Base-by-base conservation (phyloP, 1,140 invertebrate species). In the Trachymyrmex septentrionalis region DNA sequence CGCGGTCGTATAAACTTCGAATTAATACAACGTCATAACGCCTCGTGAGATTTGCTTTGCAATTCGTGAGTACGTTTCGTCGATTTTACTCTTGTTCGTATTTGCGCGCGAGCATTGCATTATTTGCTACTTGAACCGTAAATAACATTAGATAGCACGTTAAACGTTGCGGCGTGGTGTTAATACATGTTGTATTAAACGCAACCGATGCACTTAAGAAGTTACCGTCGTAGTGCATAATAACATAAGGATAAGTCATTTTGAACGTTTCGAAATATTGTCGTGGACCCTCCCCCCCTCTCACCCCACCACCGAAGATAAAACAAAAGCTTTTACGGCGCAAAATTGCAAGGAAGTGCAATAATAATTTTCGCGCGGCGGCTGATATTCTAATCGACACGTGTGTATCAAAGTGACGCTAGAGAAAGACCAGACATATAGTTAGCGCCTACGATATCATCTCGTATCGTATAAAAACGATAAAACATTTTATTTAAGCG, bases 401-500 rank as follows among this genome's bases (percentile, higher is more conserved):
- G 34, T 19, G n/a, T 57, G 12, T 59, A 27, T 59, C 53, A n/a
- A 48, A n/a, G 5, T n/a, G 61, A 66, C 3, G 9, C 24, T 77
- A 78, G 48, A 44, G 48, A 44, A 71, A 71, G 9, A 69, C 64
- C 50, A 69, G 77, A 55, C 21, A 7, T 5, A 57, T 30, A 59
- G 19, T 69, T 69, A 48, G 38, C 38, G 77, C 14, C 24, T 67
- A 30, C 61, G 76, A 50, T 69, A 55, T 78, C 59, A 27, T 53
- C 48, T 50, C 30, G 34, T 71, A 57, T 59, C 78, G 53, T 10
- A 34, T 55, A 38, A 27, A 71, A 81, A 57, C 50, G 64, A 81
- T 81, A 71, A 71, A 71, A 48, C 19, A n/a, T 55, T 57, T 81
- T 81, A 81, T 71, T 71, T 71, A 71, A 71, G 50, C 34, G 66